Evolutionary conservation across 2,797 vertebrate genomes (phyloP).

Genomic region (Saxicola maurus): DNA sequence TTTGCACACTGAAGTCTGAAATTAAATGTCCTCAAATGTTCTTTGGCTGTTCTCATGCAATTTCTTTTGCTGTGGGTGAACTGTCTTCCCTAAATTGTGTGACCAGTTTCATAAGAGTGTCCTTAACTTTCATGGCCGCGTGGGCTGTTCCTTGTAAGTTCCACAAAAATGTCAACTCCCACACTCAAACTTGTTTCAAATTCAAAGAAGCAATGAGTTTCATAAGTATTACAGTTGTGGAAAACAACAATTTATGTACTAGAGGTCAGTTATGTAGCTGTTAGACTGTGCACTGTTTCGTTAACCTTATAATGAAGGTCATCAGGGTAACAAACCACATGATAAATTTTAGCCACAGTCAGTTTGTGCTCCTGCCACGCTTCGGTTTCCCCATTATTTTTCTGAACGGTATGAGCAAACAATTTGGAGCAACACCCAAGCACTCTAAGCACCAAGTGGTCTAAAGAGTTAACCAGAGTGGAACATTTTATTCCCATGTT

Average conservation of each 20-base stretch:
- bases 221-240: background rate
- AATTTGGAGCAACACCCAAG: background rate
- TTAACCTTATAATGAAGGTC: slow-evolving; percentile 11
- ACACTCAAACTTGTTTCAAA: background rate
- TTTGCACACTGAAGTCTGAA: background rate
- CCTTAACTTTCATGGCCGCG: background rate
- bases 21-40: background rate
- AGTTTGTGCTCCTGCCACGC: background rate
- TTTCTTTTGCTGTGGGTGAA: background rate
- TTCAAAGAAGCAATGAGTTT: background rate
- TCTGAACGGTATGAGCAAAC: background rate
- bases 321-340: background rate
- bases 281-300: background rate
- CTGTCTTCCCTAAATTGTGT: background rate
- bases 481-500: background rate
- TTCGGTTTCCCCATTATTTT: background rate
- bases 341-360: background rate
- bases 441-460: background rate
- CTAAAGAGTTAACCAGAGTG: background rate
- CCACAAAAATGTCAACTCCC: background rate
- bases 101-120: background rate
- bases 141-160: background rate
- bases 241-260: background rate
- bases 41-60: background rate
- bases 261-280: background rate